These are phyloP conservation scores for Arothron firmamentum DNA, from an alignment of 2,113 vertebrate genomes.

Conservation along the genomic window DNA sequence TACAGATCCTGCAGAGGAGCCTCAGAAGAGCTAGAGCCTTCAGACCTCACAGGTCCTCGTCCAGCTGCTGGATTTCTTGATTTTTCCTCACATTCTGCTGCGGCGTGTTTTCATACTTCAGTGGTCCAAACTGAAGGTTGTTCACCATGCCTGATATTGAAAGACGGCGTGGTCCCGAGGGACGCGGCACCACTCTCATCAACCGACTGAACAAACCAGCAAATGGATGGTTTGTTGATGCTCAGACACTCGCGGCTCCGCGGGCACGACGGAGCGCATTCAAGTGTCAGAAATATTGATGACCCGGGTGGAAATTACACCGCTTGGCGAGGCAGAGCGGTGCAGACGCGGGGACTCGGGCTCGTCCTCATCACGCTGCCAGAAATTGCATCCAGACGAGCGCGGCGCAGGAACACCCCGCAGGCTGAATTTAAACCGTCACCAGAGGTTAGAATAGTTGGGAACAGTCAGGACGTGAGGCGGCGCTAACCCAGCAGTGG, in stretches of 20 bases:
- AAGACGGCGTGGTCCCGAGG: constrained; percentile 54
- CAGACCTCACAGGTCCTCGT: constrained; percentile 5
- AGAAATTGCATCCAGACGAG: constrained; percentile 49
- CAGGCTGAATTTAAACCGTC: constrained; percentile 65
- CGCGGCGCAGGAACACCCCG: constrained; percentile 40
- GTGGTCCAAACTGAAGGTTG: constrained; percentile 65
- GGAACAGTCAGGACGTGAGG: constrained; percentile 11
- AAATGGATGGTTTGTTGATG: constrained; percentile 63
- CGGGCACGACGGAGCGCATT: constrained; percentile 65
- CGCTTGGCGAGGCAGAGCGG: constrained; percentile 59
- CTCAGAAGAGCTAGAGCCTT: no score
- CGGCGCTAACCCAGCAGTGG: constrained; percentile 5
- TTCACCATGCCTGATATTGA: constrained; percentile 68
- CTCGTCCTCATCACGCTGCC: constrained; percentile 42
- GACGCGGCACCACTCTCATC: constrained; percentile 42
- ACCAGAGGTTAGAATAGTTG: constrained; percentile 53
- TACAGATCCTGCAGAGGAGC: no score
- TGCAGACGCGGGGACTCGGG: constrained; percentile 36
- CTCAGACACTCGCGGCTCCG: constrained; percentile 51
- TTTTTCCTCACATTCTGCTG: constrained; percentile 7
- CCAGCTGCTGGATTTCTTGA: constrained; percentile 49
- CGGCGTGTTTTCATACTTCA: constrained; percentile 61
- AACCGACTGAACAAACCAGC: constrained; percentile 57
- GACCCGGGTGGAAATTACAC: constrained; percentile 66
- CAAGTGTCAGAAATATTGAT: constrained; percentile 72